Evolutionary conservation across 2,888 invertebrate species (phyloP), one percentile per base, ranked within the genome.

Genomic region (Cephus pygmeus): DNA sequence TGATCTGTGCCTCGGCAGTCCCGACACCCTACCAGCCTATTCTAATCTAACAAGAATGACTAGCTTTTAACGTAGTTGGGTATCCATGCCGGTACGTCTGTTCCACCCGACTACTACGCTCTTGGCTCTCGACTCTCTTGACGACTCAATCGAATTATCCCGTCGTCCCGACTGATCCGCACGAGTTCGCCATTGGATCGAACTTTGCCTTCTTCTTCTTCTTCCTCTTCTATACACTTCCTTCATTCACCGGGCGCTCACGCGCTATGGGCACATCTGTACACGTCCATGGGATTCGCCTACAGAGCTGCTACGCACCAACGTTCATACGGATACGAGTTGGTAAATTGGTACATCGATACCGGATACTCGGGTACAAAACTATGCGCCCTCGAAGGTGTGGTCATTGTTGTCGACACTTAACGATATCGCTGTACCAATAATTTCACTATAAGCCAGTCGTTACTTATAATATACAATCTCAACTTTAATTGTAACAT

Each of bases 141-240:
- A 81, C 77, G 73, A 79, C 81, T 82, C 83, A 82, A 85, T 85
- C 83, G 81, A 84, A 86, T 86, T 84, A 83, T 80, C 79, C 77
- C 71, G 33, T 56, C 56, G 56, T 56, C 56, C 56, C 56, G 23
- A 56, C 23, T 56, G 56, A 56, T 56, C 23, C 56, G 23, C 56
- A 56, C 56, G 56, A 56, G 23, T 56, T 23, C 23, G 56, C 56
- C 56, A 9, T 56, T 23, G 4, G 15, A 15, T 40, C 23, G 9
- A 23, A 56, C 23, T 56, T 56, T 23, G 40, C 9, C 56, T 56
- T 56, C 9, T 56, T 23, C 23, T 33, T 33, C 33, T 2, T 56
- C 23, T 56, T 33, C 33, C 1, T 56, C 23, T 56, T 56, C 56
- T 56, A 9, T 56, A 56, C 9, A 9, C 56, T 56, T 23, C 23